A percentile compares a stretch with the other conserved stretches of the same genome.
Conservation (phyloP, 2,113 vertebrate species). For the Calyptommatus sinebrachiatus region DNA sequence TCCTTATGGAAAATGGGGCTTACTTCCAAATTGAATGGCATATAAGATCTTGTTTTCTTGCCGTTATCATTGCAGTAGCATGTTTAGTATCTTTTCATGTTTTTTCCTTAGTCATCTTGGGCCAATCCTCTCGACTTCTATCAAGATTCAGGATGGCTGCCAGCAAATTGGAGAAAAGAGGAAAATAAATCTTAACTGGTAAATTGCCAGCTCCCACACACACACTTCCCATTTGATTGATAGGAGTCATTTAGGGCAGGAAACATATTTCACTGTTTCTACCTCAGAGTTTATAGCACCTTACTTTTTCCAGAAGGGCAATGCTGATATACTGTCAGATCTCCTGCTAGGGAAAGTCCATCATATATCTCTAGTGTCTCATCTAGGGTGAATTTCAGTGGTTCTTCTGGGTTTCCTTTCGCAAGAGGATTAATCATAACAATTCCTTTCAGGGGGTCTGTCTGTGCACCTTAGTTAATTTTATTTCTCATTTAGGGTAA, state of each 20-base stretch:
- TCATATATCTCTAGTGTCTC: conserved; percentile 11
- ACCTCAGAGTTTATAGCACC: conserved; percentile 39
- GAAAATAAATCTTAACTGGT: conserved; percentile 16
- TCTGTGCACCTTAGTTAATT: neutral
- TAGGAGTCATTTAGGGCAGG: conserved; percentile 11
- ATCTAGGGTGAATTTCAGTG: conserved; percentile 23
- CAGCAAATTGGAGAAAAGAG: neutral
- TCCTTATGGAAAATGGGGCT: neutral
- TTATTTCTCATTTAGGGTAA: conserved; percentile 9
- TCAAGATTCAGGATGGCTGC: neutral
- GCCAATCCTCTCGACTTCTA: neutral
- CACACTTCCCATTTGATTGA: conserved; percentile 4
- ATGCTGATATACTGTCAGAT: neutral
- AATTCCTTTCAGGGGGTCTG: neutral
- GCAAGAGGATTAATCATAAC: conserved; percentile 9
- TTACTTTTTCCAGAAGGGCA: conserved; percentile 32
- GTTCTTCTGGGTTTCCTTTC: conserved; percentile 13
- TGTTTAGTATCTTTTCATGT: conserved; percentile 1
- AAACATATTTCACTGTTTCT: conserved; percentile 20
- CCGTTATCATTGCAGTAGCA: neutral
- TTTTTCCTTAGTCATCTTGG: neutral
- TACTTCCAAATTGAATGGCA: neutral
- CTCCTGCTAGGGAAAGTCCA: conserved; percentile 1
- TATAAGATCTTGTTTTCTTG: neutral
- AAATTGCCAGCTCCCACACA: neutral